A percentile compares a stretch with the other conserved stretches of the same genome.
phyloP scores from a whole-genome alignment of 1,140 invertebrate genomes.

The Hyposmocoma kahamanoa region DNA sequence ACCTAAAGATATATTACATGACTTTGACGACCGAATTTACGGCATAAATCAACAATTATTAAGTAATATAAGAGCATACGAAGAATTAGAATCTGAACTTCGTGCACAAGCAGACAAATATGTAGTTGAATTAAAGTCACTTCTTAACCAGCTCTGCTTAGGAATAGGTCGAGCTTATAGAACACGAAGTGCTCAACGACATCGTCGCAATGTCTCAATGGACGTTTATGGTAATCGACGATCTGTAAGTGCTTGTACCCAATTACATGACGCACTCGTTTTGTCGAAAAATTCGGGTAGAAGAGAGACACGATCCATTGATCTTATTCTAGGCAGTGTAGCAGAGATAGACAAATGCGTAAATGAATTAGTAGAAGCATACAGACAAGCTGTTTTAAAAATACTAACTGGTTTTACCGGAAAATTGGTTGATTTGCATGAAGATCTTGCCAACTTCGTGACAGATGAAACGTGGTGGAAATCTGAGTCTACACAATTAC shows the following conservation, averaged over 20 bases:
- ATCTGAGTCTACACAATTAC: no score
- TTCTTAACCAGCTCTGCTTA: constrained; percentile 40
- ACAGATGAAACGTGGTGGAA: no score
- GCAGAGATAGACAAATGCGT: neutral
- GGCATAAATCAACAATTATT: constrained; percentile 55
- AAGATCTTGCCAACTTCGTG: no score
- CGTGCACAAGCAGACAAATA: constrained; percentile 35
- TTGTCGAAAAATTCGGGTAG: no score
- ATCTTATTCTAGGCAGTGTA: no score
- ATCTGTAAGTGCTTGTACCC: no score
- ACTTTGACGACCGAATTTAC: constrained; percentile 50
- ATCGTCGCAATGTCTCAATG: no score
- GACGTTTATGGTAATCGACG: no score
- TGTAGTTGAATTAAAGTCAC: constrained; percentile 25
- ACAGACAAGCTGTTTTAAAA: neutral
- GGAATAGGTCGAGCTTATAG: constrained; percentile 10
- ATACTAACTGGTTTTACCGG: neutral
- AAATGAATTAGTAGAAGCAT: neutral
- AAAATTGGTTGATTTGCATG: neutral
- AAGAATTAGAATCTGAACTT: constrained; percentile 38
- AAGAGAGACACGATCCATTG: no score
- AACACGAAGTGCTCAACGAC: neutral
- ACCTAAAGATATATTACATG: constrained; percentile 42
- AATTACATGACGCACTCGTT: no score
- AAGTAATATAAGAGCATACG: constrained; percentile 45